phyloP scores from a whole-genome alignment of 2,797 vertebrate genomes.

The Chelmon rostratus region DNA sequence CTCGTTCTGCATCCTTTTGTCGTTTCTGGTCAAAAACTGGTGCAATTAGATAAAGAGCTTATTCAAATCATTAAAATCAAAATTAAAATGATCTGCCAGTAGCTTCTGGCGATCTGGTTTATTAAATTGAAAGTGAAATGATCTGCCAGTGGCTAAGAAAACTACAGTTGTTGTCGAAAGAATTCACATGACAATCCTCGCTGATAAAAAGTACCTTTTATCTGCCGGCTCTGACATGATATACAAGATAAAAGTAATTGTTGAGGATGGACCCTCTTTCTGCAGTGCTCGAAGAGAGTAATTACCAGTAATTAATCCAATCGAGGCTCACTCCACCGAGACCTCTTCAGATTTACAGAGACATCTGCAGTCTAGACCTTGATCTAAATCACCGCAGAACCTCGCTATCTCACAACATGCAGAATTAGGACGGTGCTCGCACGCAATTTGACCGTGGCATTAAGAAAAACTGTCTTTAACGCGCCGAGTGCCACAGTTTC shows the following conservation, averaged over 20 bases:
- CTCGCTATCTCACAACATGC: slow-evolving; percentile 32
- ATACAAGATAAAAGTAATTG: slow-evolving; percentile 77
- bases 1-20: slow-evolving; percentile 11
- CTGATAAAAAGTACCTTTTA: slow-evolving; percentile 65
- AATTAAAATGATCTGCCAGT: slow-evolving; percentile 45
- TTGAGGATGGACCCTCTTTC: slow-evolving; percentile 61
- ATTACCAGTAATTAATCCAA: slow-evolving; percentile 80
- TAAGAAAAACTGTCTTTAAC: slow-evolving; percentile 17
- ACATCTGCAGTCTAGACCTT: slow-evolving; percentile 70
- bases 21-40: slow-evolving; percentile 23
- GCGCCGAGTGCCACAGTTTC: slow-evolving; percentile 43
- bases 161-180: slow-evolving; percentile 33
- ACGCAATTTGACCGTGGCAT: slow-evolving; percentile 35
- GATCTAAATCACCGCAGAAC: slow-evolving; percentile 68
- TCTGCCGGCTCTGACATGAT: slow-evolving; percentile 62
- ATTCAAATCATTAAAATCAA: slow-evolving; percentile 46
- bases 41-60: slow-evolving; percentile 18
- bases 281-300: slow-evolving; percentile 65
- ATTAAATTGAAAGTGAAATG: slow-evolving; percentile 59
- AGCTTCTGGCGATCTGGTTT: slow-evolving; percentile 46
- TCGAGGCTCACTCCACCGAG: slow-evolving; percentile 68
- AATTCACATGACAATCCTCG: slow-evolving; percentile 38
- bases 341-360: slow-evolving; percentile 69
- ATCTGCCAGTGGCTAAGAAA: slow-evolving; percentile 38
- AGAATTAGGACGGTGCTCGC: slow-evolving; percentile 45